A percentile compares a stretch with the other conserved stretches of the same genome.
phyloP scores from a whole-genome alignment of 1,140 invertebrate genomes.

The Meloidogyne hapla region DNA sequence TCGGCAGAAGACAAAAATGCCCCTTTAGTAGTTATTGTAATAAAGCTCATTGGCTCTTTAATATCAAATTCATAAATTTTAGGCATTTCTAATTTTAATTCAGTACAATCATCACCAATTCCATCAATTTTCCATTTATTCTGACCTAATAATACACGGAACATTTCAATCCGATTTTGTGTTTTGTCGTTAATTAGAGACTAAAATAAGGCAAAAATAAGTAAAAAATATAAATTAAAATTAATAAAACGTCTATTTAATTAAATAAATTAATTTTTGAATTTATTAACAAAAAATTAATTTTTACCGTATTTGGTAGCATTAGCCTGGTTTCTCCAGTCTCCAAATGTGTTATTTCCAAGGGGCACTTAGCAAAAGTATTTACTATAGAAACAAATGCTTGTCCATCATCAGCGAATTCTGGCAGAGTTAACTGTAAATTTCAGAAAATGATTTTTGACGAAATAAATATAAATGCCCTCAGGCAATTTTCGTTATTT shows the following conservation, averaged over 20 bases:
- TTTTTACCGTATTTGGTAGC: not conserved
- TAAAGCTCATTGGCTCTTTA: slow-evolving; percentile 14
- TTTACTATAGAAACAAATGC: slow-evolving; percentile 76
- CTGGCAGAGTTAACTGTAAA: slow-evolving; percentile 69
- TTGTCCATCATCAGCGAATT: slow-evolving; percentile 69
- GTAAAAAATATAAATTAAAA: not conserved
- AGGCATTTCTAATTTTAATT: not conserved
- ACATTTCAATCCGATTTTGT: slow-evolving; percentile 16
- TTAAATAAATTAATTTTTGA: not conserved
- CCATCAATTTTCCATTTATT: slow-evolving; percentile 22
- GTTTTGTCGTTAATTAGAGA: slow-evolving; percentile 14
- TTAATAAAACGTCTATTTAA: too few species aligned
- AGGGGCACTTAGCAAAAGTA: slow-evolving; percentile 34
- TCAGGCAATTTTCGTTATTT: too few species aligned
- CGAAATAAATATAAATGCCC: too few species aligned
- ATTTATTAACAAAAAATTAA: not conserved
- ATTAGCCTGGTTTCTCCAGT: not conserved
- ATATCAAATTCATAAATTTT: slow-evolving; percentile 12
- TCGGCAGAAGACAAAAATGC: slow-evolving; percentile 28
- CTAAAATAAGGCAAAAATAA: not conserved
- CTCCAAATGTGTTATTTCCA: slow-evolving; percentile 24
- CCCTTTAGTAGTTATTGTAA: slow-evolving; percentile 25
- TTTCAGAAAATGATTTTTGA: not conserved
- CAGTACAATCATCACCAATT: slow-evolving; percentile 16
- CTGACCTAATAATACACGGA: slow-evolving; percentile 17